Evolutionary conservation across 1,140 invertebrate species (phyloP), one percentile per base, ranked within the genome.

Genomic region (Drosophila navojoa): DNA sequence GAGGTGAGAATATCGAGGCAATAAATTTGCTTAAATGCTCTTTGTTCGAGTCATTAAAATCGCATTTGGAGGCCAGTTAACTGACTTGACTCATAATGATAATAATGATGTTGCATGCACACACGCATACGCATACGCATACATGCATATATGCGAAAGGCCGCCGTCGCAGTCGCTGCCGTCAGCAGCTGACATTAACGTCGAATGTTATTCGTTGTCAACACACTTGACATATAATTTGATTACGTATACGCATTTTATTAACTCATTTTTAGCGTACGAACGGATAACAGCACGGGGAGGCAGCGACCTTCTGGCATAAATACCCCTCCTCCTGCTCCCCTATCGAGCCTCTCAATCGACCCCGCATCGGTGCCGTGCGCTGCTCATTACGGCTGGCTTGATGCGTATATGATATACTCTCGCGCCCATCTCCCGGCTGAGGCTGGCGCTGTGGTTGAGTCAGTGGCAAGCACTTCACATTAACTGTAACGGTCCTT

Each of bases 171-270:
- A 5, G 44, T 13, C 40, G 35, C 27, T 27, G 42, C 6, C 6
- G 55, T 32, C 42, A 38, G 16, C 25, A 53, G 74, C 61, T 60
- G 57, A 81, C 79, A 79, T 79, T 82, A 87, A 89, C 79, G 73
- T 80, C 84, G 77, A 80, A 81, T 84, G 84, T 81, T 75, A 80
- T 69, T 60, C 80, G 84, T 82, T 87, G 84, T 87, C 84, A 87
- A 89, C 84, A 87, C 84, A 87, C 84, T 87, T 87, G 84, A 87
- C 84, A 87, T 89, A 87, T 87, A 89, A 87, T 87, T 89, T 87
- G 84, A 89, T 89, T 89, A 89, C 84, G 84, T 69, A 90, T 80
- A 89, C 84, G 84, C 84, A 89, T 89, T 89, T 87, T 89, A 89
- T 89, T 89, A 89, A 89, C 84, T 89, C 84, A 89, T 87, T 87